Evolutionary conservation across 2,888 invertebrate species (phyloP).

Genomic region (Dione vanillae): DNA sequence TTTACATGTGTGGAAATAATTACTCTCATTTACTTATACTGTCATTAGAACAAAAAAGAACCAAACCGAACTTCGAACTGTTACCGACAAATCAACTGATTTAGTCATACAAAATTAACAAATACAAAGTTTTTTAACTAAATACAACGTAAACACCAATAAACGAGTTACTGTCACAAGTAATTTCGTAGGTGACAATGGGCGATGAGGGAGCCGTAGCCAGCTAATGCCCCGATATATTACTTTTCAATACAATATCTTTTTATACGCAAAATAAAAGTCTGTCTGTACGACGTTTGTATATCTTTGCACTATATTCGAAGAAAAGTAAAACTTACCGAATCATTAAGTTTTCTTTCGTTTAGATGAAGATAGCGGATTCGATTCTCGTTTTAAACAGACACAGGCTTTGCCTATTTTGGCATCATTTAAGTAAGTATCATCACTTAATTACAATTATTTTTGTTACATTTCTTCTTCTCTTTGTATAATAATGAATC

Average conservation of each 20-base stretch:
- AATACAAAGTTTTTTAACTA: not conserved
- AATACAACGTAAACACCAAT: conserved; percentile 17
- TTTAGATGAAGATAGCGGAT: not conserved
- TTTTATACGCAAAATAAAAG: conserved; percentile 26
- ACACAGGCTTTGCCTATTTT: no score
- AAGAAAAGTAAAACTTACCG: not conserved
- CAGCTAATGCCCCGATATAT: conserved; percentile 22
- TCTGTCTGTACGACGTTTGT: conserved; percentile 17
- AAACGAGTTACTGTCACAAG: conserved; percentile 20
- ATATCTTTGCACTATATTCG: no score
- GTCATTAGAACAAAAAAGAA: not conserved
- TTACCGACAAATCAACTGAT: not conserved
- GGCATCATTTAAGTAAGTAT: no score
- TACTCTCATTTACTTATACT: no score
- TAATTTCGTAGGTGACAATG: conserved; percentile 23
- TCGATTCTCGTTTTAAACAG: no score
- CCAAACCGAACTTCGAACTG: not conserved
- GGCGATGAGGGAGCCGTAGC: conserved; percentile 22
- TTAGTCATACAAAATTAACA: not conserved
- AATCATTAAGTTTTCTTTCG: not conserved
- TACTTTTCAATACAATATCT: conserved; percentile 20
- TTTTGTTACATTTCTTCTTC: no score
- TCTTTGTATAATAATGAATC: no score
- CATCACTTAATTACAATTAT: no score
- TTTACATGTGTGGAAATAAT: no score